Evolutionary conservation across 2,888 invertebrate genomes (phyloP).

Genomic region (Rhodophaea formosa): DNA sequence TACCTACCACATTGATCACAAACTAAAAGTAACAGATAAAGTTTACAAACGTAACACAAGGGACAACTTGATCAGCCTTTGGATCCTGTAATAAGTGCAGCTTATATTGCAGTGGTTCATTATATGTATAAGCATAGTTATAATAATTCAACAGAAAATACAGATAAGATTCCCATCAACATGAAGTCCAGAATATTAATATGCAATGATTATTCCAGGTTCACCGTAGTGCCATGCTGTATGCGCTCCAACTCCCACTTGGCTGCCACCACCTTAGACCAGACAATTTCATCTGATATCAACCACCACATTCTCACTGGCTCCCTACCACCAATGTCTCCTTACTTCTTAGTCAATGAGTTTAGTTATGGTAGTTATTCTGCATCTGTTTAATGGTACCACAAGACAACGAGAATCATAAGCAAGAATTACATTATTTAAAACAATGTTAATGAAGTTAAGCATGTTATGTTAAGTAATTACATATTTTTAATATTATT

Average conservation of each 20-base stretch:
- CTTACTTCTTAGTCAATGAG: conserved; percentile 33
- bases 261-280: not conserved
- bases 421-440: no score
- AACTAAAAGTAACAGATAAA: no score
- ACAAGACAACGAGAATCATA: not conserved
- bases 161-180: no score
- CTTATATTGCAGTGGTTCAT: no score
- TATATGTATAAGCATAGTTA: no score
- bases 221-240: conserved; percentile 34
- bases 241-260: conserved; percentile 1
- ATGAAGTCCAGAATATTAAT: no score
- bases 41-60: no score
- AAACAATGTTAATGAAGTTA: no score
- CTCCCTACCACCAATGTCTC: conserved; percentile 29
- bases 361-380: conserved; percentile 28
- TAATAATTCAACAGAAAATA: no score
- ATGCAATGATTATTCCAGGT: conserved; percentile 29
- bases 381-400: conserved; percentile 16
- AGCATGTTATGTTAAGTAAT: not conserved
- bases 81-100: no score
- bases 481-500: not conserved
- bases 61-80: no score
- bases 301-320: not conserved
- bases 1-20: no score
- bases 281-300: not conserved